Conservation (phyloP, 2,113 vertebrate genomes). For the Pedionomus torquatus region DNA sequence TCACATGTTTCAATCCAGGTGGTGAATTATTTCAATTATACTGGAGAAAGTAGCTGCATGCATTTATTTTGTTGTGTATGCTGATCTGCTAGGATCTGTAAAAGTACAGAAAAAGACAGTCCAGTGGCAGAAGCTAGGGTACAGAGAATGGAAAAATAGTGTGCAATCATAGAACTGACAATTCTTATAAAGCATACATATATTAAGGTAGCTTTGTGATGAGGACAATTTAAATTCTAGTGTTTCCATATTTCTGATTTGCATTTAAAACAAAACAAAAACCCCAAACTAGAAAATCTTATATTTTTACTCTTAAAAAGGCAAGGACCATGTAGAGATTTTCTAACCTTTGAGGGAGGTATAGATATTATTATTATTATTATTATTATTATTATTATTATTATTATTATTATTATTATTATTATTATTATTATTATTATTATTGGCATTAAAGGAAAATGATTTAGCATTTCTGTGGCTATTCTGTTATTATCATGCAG, state of each 20-base stretch:
- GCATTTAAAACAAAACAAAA: background rate
- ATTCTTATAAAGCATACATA: background rate
- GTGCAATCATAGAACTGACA: background rate
- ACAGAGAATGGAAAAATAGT: background rate
- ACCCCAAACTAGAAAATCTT: background rate
- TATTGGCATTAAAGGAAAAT: background rate
- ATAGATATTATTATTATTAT: too few species aligned
- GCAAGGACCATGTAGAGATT: background rate
- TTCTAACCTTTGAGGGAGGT: background rate
- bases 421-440: too few species aligned
- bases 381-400: too few species aligned
- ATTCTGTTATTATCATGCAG: background rate
- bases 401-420: too few species aligned
- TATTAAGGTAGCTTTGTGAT: background rate
- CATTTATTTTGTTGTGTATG: background rate
- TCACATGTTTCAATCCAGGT: background rate
- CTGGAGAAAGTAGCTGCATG: background rate
- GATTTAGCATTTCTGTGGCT: background rate
- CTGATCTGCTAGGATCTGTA: background rate
- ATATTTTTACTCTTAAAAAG: background rate
- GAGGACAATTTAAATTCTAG: background rate
- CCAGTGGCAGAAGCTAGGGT: background rate
- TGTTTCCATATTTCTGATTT: background rate
- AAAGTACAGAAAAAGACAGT: background rate
- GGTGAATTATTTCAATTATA: background rate